Percentiles rank a stretch among this genome's conserved stretches.
phyloP scores from a whole-genome alignment of 2,113 vertebrate genomes.

The Piprites chloris region DNA sequence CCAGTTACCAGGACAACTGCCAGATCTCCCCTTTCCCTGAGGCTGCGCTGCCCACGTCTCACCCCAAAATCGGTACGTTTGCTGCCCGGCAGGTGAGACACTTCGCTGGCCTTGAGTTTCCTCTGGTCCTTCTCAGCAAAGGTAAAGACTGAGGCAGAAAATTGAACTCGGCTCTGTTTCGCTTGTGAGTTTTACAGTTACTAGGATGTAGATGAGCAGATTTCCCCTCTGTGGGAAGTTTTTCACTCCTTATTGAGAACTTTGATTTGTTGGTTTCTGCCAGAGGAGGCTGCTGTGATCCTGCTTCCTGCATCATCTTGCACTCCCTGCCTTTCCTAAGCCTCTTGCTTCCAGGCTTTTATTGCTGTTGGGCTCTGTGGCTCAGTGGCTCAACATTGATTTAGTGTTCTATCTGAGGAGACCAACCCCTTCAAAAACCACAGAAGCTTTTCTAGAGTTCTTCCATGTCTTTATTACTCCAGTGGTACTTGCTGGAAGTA shows the following conservation, averaged over 20 bases:
- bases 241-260: not conserved
- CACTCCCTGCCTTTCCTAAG: not conserved
- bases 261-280: not conserved
- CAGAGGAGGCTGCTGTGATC: not conserved
- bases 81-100: fast-evolving
- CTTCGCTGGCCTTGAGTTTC: not conserved
- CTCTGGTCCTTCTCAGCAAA: not conserved
- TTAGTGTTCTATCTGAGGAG: not conserved
- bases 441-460: not conserved
- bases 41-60: conserved; percentile 72
- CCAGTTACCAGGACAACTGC: conserved; percentile 77
- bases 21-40: conserved; percentile 75
- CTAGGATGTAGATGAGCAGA: not conserved
- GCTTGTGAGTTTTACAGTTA: fast-evolving
- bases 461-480: not conserved
- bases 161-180: not conserved
- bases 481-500: not conserved
- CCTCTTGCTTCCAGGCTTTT: not conserved
- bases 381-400: not conserved
- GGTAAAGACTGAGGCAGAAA: not conserved
- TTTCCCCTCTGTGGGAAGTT: not conserved
- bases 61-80: conserved; percentile 75
- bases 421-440: not conserved
- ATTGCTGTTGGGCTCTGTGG: not conserved
- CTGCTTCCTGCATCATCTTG: not conserved